These are phyloP conservation scores for Urocitellus parryii DNA, from an alignment of 2,113 vertebrate species.

Conservation along the genomic window DNA sequence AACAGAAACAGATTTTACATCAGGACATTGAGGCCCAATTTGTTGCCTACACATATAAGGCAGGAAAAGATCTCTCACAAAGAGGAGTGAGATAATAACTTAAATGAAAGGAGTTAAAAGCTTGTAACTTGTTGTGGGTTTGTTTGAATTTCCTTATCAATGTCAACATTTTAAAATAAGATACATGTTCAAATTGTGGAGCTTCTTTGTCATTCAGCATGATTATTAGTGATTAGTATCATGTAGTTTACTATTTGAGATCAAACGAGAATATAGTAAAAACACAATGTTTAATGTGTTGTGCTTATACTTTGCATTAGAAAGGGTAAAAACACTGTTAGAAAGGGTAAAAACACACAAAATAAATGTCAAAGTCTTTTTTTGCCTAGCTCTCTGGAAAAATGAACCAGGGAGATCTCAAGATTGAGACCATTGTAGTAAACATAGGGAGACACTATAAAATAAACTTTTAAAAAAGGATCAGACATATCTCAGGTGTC, in stretches of 20 bases:
- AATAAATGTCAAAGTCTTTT: background rate
- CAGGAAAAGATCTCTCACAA: background rate
- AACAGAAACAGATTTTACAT: background rate
- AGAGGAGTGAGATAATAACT: background rate
- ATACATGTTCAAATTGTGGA: background rate
- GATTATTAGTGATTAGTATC: background rate
- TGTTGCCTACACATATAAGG: background rate
- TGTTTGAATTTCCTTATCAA: background rate
- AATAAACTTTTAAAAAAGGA: too few species aligned
- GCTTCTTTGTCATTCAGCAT: background rate
- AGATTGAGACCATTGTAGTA: too few species aligned
- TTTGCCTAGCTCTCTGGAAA: too few species aligned
- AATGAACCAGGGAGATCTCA: too few species aligned
- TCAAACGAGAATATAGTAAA: background rate
- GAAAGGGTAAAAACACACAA: background rate
- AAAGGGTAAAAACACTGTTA: background rate
- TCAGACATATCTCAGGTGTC: too few species aligned
- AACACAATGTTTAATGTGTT: background rate
- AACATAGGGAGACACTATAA: too few species aligned
- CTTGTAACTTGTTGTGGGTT: background rate
- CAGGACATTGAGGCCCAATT: background rate
- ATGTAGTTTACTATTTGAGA: conserved; percentile 25
- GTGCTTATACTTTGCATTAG: background rate
- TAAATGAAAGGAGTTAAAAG: background rate
- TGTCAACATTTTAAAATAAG: background rate